Evolutionary conservation across 2,797 vertebrate genomes (phyloP).

Genomic region (Notoglanidium macrostoma): DNA sequence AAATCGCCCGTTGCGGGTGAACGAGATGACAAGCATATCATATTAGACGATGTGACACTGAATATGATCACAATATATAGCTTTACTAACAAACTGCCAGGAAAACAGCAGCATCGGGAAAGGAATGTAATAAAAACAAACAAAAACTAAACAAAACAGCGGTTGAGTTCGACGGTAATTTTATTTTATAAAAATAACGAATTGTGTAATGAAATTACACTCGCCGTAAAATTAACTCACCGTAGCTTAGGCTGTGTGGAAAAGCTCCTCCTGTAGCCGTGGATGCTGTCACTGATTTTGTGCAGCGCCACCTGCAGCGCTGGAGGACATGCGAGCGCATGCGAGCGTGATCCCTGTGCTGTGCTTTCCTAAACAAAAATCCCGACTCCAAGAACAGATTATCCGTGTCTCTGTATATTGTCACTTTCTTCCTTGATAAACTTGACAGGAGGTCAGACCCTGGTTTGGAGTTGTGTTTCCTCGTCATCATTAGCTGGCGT

Average conservation of each 20-base stretch:
- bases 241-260: not conserved
- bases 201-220: too few relatives aligned
- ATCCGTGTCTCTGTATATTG: not conserved
- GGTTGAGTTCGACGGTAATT: too few relatives aligned
- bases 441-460: not conserved
- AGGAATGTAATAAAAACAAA: not conserved
- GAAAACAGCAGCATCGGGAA: not conserved
- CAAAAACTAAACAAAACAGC: not conserved
- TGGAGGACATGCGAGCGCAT: not conserved
- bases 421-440: conserved; percentile 2
- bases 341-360: not conserved
- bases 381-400: not conserved
- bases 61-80: not conserved
- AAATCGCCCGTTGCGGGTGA: not conserved
- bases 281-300: not conserved
- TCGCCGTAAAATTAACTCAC: too few relatives aligned
- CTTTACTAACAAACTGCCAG: not conserved
- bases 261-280: not conserved
- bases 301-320: not conserved
- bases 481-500: not conserved
- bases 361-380: not conserved
- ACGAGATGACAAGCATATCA: not conserved
- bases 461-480: not conserved
- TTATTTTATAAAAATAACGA: not conserved
- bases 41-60: not conserved